phyloP scores from a whole-genome alignment of 2,797 vertebrate species.

The Paedocypris micromegethes region DNA sequence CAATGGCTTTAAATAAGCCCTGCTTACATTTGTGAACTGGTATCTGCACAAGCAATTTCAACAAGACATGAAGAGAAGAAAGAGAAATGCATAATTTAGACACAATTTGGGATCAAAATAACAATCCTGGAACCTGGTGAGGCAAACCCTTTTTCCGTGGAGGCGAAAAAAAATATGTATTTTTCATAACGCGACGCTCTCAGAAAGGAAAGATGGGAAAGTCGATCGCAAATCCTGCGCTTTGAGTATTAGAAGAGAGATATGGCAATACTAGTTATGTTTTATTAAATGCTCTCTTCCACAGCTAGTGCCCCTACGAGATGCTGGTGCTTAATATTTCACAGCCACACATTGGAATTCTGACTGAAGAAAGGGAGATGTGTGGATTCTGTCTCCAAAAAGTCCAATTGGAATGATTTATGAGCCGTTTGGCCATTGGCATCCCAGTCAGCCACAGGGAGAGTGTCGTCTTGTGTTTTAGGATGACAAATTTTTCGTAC shows the following conservation, averaged over 20 bases:
- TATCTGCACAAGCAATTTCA: slow-evolving; percentile 4
- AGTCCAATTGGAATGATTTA: slow-evolving; percentile 34
- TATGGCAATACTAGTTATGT: slow-evolving; percentile 31
- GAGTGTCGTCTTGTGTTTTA: background rate
- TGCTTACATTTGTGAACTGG: background rate
- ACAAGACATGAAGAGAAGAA: background rate
- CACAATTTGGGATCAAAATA: slow-evolving; percentile 35
- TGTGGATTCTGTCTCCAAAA: slow-evolving; percentile 25
- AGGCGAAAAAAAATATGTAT: slow-evolving; percentile 23
- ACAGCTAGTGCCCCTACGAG: slow-evolving; percentile 24
- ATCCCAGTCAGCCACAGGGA: slow-evolving; percentile 27
- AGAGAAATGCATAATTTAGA: slow-evolving; percentile 30
- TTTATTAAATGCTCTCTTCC: slow-evolving; percentile 36
- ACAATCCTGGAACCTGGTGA: slow-evolving; percentile 15
- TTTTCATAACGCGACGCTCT: slow-evolving; percentile 15
- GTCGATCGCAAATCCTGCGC: slow-evolving; percentile 28
- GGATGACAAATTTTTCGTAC: slow-evolving; percentile 21
- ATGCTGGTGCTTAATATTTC: slow-evolving; percentile 35
- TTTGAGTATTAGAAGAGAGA: slow-evolving; percentile 21
- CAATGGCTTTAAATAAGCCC: background rate
- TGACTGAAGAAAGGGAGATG: slow-evolving; percentile 22
- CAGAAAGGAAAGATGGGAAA: slow-evolving; percentile 4
- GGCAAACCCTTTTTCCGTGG: background rate
- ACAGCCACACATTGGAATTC: slow-evolving; percentile 27
- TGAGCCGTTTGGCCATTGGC: slow-evolving; percentile 34